Evolutionary conservation across 2,888 invertebrate genomes (phyloP).

Genomic region (Scaptomyza tumidula): DNA sequence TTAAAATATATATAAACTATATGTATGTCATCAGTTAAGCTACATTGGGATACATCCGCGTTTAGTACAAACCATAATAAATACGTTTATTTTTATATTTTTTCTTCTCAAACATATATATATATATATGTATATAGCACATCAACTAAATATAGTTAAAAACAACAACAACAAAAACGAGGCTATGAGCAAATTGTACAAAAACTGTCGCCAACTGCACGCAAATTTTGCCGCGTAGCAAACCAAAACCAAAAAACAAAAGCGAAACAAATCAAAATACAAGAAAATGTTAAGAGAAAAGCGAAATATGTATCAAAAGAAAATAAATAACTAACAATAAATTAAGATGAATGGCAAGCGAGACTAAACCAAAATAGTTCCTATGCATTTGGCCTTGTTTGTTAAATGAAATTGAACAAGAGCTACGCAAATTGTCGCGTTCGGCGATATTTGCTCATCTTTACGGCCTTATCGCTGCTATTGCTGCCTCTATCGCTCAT

Average conservation of each 20-base stretch:
- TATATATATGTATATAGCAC: constrained; percentile 37
- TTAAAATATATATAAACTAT: not conserved
- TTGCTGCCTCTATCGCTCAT: constrained; percentile 84
- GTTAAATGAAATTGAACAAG: constrained; percentile 84
- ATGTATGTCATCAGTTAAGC: constrained; percentile 28
- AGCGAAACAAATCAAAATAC: not conserved
- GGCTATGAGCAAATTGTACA: constrained; percentile 63
- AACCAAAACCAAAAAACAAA: constrained; percentile 13
- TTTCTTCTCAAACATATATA: not conserved
- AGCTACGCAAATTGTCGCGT: constrained; percentile 83
- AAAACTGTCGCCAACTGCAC: constrained; percentile 73
- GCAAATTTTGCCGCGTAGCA: constrained; percentile 60
- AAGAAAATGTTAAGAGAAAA: constrained; percentile 35
- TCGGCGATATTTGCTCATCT: constrained; percentile 84
- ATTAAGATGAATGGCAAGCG: constrained; percentile 13
- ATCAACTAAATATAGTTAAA: constrained; percentile 65
- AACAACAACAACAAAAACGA: constrained; percentile 18
- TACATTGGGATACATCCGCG: constrained; percentile 7
- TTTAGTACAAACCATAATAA: constrained; percentile 1
- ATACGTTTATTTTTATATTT: constrained; percentile 22
- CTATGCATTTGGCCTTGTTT: constrained; percentile 69
- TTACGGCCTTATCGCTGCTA: constrained; percentile 83
- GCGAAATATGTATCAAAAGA: constrained; percentile 36
- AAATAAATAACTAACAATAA: constrained; percentile 21
- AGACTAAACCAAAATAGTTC: constrained; percentile 55